A percentile compares a stretch with the other conserved stretches of the same genome.
These are phyloP conservation scores for Chloroceryle aenea DNA, from an alignment of 2,113 vertebrate genomes.

Conservation along the genomic window DNA sequence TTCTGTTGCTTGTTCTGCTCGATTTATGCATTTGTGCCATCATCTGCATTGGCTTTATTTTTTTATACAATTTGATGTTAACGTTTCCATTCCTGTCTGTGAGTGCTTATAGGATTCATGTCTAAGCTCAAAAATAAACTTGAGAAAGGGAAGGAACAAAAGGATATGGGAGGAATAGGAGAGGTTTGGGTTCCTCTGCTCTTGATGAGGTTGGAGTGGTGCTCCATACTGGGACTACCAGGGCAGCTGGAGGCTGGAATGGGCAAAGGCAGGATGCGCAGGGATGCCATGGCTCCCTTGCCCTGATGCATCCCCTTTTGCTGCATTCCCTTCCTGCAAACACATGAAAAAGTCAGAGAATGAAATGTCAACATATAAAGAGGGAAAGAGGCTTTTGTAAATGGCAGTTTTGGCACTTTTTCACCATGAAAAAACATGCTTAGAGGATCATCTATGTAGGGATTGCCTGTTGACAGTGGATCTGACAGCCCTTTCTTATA, in stretches of 20 bases:
- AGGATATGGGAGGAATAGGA: not conserved
- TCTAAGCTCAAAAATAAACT: conserved; percentile 35
- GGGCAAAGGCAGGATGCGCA: not conserved
- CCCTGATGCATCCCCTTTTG: not conserved
- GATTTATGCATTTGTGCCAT: not conserved
- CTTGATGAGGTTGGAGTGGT: not conserved
- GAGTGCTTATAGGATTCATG: not conserved
- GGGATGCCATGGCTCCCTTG: not conserved
- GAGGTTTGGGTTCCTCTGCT: not conserved
- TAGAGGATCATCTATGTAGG: not conserved
- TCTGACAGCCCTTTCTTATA: not conserved
- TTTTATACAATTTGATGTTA: conserved; percentile 35
- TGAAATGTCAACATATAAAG: not conserved
- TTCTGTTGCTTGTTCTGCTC: conserved; percentile 28
- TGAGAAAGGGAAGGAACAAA: not conserved
- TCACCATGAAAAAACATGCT: not conserved
- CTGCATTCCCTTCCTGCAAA: not conserved
- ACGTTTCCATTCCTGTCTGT: not conserved
- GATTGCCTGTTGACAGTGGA: not conserved
- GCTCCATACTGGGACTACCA: not conserved
- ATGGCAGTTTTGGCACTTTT: not conserved
- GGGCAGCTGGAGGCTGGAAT: not conserved
- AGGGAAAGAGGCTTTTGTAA: not conserved
- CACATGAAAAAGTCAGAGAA: not conserved
- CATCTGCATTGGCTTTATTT: not conserved